These are phyloP conservation scores for Cepphus grylle DNA, from an alignment of 2,113 vertebrate species.

Conservation along the genomic window DNA sequence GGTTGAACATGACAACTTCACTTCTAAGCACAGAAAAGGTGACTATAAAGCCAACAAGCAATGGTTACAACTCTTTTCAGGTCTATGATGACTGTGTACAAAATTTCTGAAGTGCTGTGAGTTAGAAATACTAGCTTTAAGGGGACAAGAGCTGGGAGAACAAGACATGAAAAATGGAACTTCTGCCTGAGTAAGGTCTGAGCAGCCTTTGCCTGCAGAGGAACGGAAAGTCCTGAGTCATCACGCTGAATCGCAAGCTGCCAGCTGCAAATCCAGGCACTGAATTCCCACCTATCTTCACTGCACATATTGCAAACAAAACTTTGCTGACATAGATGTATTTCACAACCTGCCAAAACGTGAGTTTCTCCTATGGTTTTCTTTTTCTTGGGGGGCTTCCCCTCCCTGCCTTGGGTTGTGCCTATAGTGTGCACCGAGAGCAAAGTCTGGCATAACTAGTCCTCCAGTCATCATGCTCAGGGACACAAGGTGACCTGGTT, in stretches of 20 bases:
- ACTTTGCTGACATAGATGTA: background rate
- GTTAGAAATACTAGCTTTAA: background rate
- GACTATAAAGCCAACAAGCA: background rate
- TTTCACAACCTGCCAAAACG: background rate
- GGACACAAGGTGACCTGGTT: background rate
- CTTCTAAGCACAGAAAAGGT: background rate
- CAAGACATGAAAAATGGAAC: background rate
- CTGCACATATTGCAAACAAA: background rate
- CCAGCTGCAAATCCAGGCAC: background rate
- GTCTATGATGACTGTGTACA: background rate
- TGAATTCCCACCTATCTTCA: background rate
- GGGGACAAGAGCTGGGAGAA: background rate
- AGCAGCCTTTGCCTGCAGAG: conserved; percentile 26
- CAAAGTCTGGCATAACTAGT: background rate
- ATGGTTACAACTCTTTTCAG: background rate
- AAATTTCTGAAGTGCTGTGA: background rate
- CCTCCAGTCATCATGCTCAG: background rate
- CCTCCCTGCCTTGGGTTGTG: background rate
- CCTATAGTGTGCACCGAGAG: background rate
- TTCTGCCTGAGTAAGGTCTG: background rate
- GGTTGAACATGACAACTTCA: background rate
- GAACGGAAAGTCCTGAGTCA: conserved; percentile 42
- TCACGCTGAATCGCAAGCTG: background rate
- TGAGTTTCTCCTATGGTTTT: background rate
- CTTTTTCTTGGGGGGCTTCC: background rate